phyloP scores from a whole-genome alignment of 2,888 invertebrate genomes.

The Galerucella calmariensis region DNA sequence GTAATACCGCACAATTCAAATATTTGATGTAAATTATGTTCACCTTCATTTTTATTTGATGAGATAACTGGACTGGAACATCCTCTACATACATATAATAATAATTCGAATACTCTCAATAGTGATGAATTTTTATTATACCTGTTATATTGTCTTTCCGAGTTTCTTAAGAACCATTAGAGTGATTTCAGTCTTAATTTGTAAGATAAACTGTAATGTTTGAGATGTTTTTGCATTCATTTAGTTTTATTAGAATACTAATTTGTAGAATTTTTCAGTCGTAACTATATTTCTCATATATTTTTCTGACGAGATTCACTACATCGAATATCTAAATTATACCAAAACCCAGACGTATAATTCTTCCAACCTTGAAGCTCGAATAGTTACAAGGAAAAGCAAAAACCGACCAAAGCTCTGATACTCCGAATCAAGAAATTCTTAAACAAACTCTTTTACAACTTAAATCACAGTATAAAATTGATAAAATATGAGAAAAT shows the following conservation, averaged over 20 bases:
- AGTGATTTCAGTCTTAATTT: too few species aligned
- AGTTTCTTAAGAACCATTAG: too few species aligned
- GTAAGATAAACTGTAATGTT: too few species aligned
- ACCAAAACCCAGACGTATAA: slow-evolving; percentile 11
- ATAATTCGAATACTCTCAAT: too few species aligned
- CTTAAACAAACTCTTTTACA: slow-evolving; percentile 15
- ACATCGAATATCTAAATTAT: slow-evolving; percentile 8
- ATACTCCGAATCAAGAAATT: slow-evolving; percentile 6
- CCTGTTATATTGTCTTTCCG: too few species aligned
- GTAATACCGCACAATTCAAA: too few species aligned
- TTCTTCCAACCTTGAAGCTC: slow-evolving; percentile 12
- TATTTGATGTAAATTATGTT: too few species aligned
- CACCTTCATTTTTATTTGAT: too few species aligned
- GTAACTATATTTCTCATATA: not conserved
- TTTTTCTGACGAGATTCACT: not conserved
- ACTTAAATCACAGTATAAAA: slow-evolving; percentile 22
- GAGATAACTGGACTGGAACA: too few species aligned
- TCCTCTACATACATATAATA: too few species aligned
- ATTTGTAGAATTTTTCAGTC: not conserved
- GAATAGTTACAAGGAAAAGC: not conserved
- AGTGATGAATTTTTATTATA: too few species aligned
- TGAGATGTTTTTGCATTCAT: not conserved
- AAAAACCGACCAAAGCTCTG: not conserved
- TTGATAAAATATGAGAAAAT: slow-evolving; percentile 34
- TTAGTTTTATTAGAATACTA: not conserved